Conservation (phyloP, 1,140 invertebrate species). For the Ostrea edulis region DNA sequence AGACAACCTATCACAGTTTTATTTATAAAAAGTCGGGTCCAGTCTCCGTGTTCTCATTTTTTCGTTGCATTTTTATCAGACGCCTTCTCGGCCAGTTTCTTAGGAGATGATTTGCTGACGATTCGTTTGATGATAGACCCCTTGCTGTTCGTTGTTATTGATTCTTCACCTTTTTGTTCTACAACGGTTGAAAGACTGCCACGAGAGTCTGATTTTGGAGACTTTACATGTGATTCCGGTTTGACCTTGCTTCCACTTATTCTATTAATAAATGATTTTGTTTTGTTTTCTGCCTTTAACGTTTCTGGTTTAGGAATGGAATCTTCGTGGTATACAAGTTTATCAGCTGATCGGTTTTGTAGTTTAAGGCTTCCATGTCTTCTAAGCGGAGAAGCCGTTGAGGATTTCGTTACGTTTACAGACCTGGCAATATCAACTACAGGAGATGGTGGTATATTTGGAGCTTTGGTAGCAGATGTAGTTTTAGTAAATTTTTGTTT, state of each 20-base stretch:
- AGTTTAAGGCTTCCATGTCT: constrained; percentile 49
- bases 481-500: constrained; percentile 33
- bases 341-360: constrained; percentile 37
- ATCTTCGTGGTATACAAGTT: constrained; percentile 39
- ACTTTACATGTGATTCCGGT: constrained; percentile 41
- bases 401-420: constrained; percentile 1
- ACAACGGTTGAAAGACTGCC: constrained; percentile 40
- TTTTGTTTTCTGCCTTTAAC: constrained; percentile 43
- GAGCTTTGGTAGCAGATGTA: constrained; percentile 19
- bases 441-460: constrained; percentile 11
- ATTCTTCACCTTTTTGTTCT: constrained; percentile 41
- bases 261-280: constrained; percentile 50
- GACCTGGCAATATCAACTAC: neutral
- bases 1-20: constrained; percentile 40
- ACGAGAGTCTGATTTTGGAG: neutral
- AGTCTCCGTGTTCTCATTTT: constrained; percentile 15
- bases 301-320: constrained; percentile 35
- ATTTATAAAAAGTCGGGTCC: neutral
- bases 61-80: constrained; percentile 39
- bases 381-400: constrained; percentile 45
- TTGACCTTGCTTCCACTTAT: constrained; percentile 53
- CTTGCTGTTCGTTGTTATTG: constrained; percentile 24
- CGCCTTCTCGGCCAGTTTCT: constrained; percentile 47
- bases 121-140: constrained; percentile 50
- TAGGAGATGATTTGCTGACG: constrained; percentile 51